Base-by-base conservation (phyloP, 2,797 vertebrate genomes). In the Pelodytes ibericus region DNA sequence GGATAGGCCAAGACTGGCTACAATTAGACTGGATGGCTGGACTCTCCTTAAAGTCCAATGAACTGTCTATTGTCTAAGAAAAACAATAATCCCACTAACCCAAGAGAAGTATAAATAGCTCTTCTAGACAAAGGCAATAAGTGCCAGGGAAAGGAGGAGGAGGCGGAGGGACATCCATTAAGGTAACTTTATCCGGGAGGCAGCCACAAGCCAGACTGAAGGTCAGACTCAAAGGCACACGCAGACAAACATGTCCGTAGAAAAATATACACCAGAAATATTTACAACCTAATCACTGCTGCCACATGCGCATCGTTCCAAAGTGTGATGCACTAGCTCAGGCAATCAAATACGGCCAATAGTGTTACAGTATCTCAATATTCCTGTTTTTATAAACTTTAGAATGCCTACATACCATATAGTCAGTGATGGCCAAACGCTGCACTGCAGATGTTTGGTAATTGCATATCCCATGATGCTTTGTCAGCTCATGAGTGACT, bases 151-250 rank as follows among this genome's bases (percentile, higher is more conserved):
- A 39, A 36, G 29, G 2, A 15, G 39, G 56, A 53, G 3, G n/a
- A 53, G n/a, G n/a, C 8, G 31, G 73, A 64, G 78, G 62, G 69
- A 69, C 29, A 30, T 62, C 60, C 69, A 62, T 72, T 79, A 79
- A 62, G 26, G 77, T 79, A 79, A 79, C 74, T 39, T 63, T 71
- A 74, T 75, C 72, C 70, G 71, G 74, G 30, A 66, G 31, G 75
- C 39, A 72, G 56, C 18, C 25, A 58, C 25, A 64, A 29, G 60
- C 63, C 70, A 73, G 58, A 58, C 70, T 70, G 65, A 72, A 75
- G 74, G 74, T 63, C 65, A 69, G 26, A 36, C 26, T 67, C 58
- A 72, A 72, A 47, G 62, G 29, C 56, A 49, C 2, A 27, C 39
- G 70, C 62, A 65, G n/a, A 80, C 61, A 74, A 65, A 66, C 49